phyloP scores from a whole-genome alignment of 2,888 invertebrate genomes.

The Neoaliturus tenellus region DNA sequence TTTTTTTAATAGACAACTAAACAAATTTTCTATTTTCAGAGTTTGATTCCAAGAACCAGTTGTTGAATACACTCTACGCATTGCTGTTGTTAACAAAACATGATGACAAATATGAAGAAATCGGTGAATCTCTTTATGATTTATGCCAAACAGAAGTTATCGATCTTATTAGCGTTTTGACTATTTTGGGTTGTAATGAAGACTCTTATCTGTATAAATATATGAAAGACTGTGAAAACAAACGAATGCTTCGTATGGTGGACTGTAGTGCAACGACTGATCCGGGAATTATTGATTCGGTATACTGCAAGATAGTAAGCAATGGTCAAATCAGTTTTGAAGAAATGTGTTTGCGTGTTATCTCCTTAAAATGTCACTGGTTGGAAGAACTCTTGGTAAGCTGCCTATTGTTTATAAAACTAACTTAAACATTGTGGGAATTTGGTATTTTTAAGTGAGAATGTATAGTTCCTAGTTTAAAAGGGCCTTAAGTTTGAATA shows the following conservation, averaged over 20 bases:
- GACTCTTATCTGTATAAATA: background rate
- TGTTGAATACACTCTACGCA: background rate
- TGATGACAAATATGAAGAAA: constrained; percentile 2
- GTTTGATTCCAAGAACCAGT: background rate
- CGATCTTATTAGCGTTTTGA: constrained; percentile 5
- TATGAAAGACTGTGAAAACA: constrained; percentile 6
- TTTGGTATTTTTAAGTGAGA: too few relatives aligned
- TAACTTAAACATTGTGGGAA: too few relatives aligned
- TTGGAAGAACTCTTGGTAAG: constrained; percentile 26
- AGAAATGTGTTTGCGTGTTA: background rate
- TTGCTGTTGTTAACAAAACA: background rate
- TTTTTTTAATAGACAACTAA: too few relatives aligned
- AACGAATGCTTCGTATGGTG: background rate
- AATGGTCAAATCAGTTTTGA: background rate
- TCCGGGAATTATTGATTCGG: background rate
- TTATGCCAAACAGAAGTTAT: background rate
- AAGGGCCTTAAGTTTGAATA: too few relatives aligned
- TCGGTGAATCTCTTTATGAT: background rate
- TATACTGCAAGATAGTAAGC: background rate
- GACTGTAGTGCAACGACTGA: background rate
- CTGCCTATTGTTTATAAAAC: background rate
- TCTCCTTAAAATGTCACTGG: constrained; percentile 12
- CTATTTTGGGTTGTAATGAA: background rate
- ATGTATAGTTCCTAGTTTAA: too few relatives aligned
- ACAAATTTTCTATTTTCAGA: background rate